Evolutionary conservation across 92 coral and sea anemone species (phyloP).

Genomic region (Meandrina meandrites): DNA sequence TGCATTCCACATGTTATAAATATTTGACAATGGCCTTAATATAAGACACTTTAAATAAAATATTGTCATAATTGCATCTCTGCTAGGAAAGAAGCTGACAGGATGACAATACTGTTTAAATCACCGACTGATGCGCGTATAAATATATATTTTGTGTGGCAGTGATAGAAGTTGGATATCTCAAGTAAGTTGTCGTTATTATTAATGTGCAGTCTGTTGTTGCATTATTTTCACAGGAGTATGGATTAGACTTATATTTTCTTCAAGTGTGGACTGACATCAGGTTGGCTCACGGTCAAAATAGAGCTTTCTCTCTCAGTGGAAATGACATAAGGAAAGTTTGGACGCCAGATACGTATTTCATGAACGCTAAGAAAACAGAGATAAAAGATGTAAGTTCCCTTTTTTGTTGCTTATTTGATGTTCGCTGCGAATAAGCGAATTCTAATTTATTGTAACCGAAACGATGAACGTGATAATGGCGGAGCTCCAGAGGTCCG

Average conservation of each 20-base stretch:
- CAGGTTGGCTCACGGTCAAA: conserved; percentile 52
- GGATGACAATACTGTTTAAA: no score
- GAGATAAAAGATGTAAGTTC: conserved; percentile 52
- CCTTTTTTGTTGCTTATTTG: neutral
- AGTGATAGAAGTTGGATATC: neutral
- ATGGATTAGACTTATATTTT: conserved; percentile 39
- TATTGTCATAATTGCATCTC: no score
- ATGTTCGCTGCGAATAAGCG: no score
- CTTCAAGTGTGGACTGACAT: conserved; percentile 55
- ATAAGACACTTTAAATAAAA: no score
- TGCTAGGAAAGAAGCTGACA: no score
- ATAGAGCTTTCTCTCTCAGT: conserved; percentile 33
- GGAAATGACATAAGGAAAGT: conserved; percentile 51
- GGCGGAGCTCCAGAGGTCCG: no score
- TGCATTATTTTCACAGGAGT: conserved; percentile 27
- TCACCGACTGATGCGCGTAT: no score
- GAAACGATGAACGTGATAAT: neutral
- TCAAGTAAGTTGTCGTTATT: neutral
- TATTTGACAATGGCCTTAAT: no score
- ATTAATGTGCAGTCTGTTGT: neutral
- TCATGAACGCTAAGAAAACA: conserved; percentile 55
- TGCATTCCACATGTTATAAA: no score
- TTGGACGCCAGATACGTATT: conserved; percentile 63
- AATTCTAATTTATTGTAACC: neutral
- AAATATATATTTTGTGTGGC: neutral